These are phyloP conservation scores for Garrulus glandarius DNA, from an alignment of 2,797 vertebrate species.

Conservation along the genomic window DNA sequence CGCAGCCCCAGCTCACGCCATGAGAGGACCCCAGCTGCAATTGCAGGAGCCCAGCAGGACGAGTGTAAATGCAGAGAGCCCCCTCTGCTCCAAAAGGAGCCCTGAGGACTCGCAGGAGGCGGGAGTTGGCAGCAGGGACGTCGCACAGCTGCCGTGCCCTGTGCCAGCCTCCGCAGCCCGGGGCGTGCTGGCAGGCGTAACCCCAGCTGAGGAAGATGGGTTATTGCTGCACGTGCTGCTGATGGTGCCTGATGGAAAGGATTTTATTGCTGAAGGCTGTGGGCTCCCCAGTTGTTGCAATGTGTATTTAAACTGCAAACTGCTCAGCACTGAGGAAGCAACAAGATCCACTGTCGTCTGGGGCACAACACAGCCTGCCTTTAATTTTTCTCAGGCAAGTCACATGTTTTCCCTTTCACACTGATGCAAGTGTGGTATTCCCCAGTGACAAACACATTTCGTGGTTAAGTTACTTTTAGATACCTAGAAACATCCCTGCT, in stretches of 20 bases:
- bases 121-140: not conserved
- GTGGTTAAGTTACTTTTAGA: not conserved
- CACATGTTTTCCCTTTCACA: accelerated
- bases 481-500: accelerated
- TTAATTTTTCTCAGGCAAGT: slow-evolving; percentile 89
- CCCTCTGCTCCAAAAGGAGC: not conserved
- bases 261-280: slow-evolving; percentile 71
- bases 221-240: slow-evolving; percentile 86
- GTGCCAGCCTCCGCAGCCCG: not conserved
- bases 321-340: slow-evolving; percentile 86
- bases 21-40: slow-evolving; percentile 9
- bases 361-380: slow-evolving; percentile 84
- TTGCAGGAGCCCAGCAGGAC: not conserved
- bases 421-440: not conserved
- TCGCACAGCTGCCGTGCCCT: not conserved
- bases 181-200: not conserved
- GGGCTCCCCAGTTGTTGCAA: slow-evolving; percentile 74
- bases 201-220: slow-evolving; percentile 46
- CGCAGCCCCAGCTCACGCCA: not conserved
- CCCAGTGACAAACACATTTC: not conserved
- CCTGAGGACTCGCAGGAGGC: not conserved
- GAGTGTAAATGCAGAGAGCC: not conserved
- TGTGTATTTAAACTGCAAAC: slow-evolving; percentile 89
- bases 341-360: slow-evolving; percentile 84
- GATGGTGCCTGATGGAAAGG: slow-evolving; percentile 90